Percentiles rank a stretch among this genome's conserved stretches.
Conservation (phyloP, 2,797 vertebrate species). For the Potorous gilbertii region DNA sequence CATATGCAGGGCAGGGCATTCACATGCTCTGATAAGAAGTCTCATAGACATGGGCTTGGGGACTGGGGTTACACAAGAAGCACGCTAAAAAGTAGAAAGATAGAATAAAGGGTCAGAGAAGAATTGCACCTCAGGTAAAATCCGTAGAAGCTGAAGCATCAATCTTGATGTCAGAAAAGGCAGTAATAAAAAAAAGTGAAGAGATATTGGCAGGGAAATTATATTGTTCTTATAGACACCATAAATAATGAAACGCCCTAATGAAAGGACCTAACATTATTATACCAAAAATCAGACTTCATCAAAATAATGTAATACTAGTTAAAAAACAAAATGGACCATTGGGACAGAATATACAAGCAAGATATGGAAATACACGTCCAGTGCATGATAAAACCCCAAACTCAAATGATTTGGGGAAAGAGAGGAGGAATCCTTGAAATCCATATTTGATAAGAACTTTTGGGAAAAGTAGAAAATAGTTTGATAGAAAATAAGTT, state of each 20-base stretch:
- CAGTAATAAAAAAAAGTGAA: not conserved
- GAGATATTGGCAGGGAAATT: not conserved
- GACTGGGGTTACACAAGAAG: not conserved
- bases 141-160: not conserved
- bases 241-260: not conserved
- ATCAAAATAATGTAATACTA: not conserved
- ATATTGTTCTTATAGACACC: not conserved
- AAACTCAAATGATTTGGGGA: not conserved
- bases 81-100: not conserved
- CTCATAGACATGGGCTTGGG: not conserved
- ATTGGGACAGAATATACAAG: not conserved
- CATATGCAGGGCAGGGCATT: not conserved
- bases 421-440: not conserved
- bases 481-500: not conserved
- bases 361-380: not conserved
- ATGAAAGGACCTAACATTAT: not conserved
- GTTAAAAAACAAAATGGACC: not conserved
- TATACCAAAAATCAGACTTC: not conserved
- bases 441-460: not conserved
- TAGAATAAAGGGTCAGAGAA: not conserved
- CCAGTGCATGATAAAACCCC: not conserved
- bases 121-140: not conserved
- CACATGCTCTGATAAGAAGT: not conserved
- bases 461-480: not conserved
- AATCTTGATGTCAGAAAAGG: not conserved